These are phyloP conservation scores for Acanthosepion pharaonis DNA, from an alignment of 2,888 invertebrate species.

Conservation along the genomic window DNA sequence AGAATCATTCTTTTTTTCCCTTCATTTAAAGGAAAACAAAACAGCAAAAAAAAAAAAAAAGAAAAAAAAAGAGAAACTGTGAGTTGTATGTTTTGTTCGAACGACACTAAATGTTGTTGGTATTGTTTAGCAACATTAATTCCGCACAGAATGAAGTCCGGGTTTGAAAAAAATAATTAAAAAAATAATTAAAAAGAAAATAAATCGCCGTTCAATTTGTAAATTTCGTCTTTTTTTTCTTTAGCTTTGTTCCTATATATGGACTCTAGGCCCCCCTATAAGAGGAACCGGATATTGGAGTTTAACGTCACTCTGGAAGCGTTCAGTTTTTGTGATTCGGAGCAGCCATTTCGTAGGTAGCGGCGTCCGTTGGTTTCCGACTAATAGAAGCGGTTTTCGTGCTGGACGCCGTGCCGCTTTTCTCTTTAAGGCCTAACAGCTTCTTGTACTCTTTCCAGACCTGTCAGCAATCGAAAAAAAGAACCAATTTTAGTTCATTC, in stretches of 20 bases:
- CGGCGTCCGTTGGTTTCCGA: conserved; percentile 36
- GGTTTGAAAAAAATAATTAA: background rate
- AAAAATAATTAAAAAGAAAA: background rate
- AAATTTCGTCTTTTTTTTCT: background rate
- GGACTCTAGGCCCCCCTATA: background rate
- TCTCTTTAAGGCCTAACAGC: conserved; percentile 53
- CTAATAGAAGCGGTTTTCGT: conserved; percentile 24
- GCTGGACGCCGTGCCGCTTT: conserved; percentile 51
- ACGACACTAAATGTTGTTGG: background rate
- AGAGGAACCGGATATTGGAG: background rate
- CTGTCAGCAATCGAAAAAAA: conserved; percentile 39
- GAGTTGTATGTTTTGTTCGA: background rate
- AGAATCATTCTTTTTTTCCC: background rate
- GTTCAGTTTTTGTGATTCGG: conserved; percentile 40
- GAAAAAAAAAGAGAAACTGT: too few species aligned
- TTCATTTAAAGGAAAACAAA: background rate
- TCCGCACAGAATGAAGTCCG: background rate
- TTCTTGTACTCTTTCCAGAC: conserved; percentile 58
- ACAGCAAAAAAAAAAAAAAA: too few species aligned
- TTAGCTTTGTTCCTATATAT: background rate
- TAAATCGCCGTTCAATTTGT: background rate
- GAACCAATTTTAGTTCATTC: background rate
- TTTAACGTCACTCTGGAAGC: background rate
- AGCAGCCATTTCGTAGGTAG: conserved; percentile 40
- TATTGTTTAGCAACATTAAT: background rate